phyloP scores from a whole-genome alignment of 2,797 vertebrate species.

The Propithecus deckenii region DNA sequence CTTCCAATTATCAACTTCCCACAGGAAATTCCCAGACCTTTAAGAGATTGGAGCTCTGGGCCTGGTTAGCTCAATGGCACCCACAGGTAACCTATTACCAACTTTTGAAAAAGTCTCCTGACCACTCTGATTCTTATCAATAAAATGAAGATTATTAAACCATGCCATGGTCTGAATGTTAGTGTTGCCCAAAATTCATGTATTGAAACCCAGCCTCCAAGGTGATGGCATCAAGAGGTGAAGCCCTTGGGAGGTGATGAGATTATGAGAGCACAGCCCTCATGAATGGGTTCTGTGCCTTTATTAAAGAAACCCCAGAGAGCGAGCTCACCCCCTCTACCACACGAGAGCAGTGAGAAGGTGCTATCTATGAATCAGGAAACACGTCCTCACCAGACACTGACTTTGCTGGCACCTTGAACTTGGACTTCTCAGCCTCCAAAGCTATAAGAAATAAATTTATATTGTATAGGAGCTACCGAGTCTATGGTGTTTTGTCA shows the following conservation, averaged over 20 bases:
- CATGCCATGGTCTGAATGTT: not conserved
- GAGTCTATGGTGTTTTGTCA: not conserved
- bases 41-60: not conserved
- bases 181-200: too few species aligned
- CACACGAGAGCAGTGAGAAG: not conserved
- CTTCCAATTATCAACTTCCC: not conserved
- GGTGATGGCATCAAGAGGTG: not conserved
- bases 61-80: not conserved
- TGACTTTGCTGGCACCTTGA: not conserved
- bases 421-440: not conserved
- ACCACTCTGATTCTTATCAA: not conserved
- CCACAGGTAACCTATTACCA: not conserved
- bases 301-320: not conserved
- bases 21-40: not conserved
- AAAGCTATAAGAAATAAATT: not conserved
- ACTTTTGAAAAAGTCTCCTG: not conserved
- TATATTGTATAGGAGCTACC: not conserved
- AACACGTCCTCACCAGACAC: not conserved
- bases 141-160: not conserved
- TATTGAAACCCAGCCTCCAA: not conserved
- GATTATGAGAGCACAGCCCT: not conserved
- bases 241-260: not conserved
- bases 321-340: not conserved
- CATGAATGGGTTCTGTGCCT: not conserved
- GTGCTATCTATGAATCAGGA: not conserved